Conservation (phyloP, 2,113 vertebrate species). For the Acrocephalus kingi region DNA sequence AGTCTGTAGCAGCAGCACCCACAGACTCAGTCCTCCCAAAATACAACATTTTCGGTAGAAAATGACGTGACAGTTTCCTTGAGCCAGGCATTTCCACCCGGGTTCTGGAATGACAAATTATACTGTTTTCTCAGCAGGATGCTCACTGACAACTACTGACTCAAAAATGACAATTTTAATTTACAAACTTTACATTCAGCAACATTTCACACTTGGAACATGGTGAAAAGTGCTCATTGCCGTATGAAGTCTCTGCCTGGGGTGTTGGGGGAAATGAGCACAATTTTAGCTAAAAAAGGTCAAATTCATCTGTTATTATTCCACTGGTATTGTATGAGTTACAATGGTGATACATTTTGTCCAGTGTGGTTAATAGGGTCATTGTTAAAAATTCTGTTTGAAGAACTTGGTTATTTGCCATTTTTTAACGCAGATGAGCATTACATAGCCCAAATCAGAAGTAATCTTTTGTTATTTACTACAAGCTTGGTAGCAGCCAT, state of each 20-base stretch:
- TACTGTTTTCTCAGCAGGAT: background rate
- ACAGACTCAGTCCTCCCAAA: background rate
- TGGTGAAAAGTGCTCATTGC: slow-evolving; percentile 16
- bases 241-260: background rate
- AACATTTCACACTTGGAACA: background rate
- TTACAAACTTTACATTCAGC: background rate
- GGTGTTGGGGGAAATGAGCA: background rate
- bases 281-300: background rate
- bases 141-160: background rate
- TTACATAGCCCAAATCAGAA: background rate
- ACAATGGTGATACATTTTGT: background rate
- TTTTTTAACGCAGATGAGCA: background rate
- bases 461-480: background rate
- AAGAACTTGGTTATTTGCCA: background rate
- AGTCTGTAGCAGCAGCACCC: background rate
- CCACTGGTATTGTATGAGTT: background rate
- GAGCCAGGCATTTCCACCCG: background rate
- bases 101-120: background rate
- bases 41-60: background rate
- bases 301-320: background rate
- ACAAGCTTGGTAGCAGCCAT: background rate
- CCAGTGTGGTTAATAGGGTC: background rate
- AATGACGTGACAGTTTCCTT: background rate
- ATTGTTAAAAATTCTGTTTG: background rate
- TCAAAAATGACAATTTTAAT: slow-evolving; percentile 42